Conservation (phyloP, 2,113 vertebrate genomes). For the Ginglymostoma cirratum region DNA sequence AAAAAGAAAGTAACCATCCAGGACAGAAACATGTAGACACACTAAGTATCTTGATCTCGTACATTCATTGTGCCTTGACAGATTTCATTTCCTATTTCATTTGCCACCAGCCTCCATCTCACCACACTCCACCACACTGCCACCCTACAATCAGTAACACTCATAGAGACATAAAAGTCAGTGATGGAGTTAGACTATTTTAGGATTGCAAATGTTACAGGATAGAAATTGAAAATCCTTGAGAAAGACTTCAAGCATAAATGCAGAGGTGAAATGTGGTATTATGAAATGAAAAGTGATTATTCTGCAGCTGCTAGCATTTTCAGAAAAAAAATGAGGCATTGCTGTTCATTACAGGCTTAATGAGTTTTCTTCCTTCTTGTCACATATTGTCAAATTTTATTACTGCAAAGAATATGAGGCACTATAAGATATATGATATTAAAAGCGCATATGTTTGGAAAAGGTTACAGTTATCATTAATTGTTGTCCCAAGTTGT, state of each 20-base stretch:
- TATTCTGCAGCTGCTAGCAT: constrained; percentile 50
- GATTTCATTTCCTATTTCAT: constrained; percentile 7
- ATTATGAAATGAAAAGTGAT: constrained; percentile 56
- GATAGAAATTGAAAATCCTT: constrained; percentile 60
- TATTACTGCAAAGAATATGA: constrained; percentile 55
- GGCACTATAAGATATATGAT: constrained; percentile 33
- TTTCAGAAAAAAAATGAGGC: constrained; percentile 58
- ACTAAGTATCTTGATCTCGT: not conserved
- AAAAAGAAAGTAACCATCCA: not conserved
- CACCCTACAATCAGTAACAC: too few species aligned
- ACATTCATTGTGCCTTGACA: not conserved
- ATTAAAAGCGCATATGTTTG: not conserved
- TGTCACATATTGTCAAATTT: constrained; percentile 71
- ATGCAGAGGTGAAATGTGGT: constrained; percentile 50
- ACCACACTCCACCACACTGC: not conserved
- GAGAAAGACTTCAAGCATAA: constrained; percentile 57
- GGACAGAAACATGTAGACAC: not conserved
- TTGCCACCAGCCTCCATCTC: not conserved
- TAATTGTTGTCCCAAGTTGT: not conserved
- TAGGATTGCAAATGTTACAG: not conserved
- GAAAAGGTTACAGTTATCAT: constrained; percentile 17
- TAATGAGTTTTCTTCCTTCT: constrained; percentile 63
- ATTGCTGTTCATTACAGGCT: constrained; percentile 69
- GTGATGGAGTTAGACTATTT: not conserved
- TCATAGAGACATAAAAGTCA: not conserved